These are phyloP conservation scores for Spermophilus dauricus DNA, from an alignment of 2,113 vertebrate species.

Conservation along the genomic window DNA sequence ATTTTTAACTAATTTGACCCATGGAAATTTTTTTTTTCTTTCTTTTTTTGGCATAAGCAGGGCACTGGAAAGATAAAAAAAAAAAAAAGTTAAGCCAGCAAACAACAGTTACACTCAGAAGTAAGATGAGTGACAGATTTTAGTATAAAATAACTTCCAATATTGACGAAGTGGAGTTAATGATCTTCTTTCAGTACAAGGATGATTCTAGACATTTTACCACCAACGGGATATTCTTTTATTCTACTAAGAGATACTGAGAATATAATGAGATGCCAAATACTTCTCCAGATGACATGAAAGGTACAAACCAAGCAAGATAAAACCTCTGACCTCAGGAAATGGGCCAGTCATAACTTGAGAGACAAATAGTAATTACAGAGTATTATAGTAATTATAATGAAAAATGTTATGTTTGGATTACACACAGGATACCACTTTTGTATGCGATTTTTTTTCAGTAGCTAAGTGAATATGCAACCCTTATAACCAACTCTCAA, in stretches of 20 bases:
- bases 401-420: not conserved
- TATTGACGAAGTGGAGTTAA: not conserved
- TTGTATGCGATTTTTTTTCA: not conserved
- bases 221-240: not conserved
- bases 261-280: not conserved
- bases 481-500: not conserved
- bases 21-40: not conserved
- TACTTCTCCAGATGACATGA: not conserved
- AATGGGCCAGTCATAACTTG: not conserved
- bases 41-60: not conserved
- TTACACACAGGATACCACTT: not conserved
- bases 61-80: not conserved
- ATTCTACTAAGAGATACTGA: not conserved
- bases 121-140: not conserved
- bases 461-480: not conserved
- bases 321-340: not conserved
- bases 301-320: not conserved
- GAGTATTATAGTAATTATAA: not conserved
- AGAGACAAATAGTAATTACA: not conserved
- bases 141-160: not conserved
- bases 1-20: constrained; percentile 23
- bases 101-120: not conserved
- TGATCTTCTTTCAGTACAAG: not conserved
- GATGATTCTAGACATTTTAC: not conserved
- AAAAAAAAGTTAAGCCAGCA: not conserved